Evolutionary conservation across 2,888 invertebrate genomes (phyloP).

Genomic region (Pachycephus smyrnensis): DNA sequence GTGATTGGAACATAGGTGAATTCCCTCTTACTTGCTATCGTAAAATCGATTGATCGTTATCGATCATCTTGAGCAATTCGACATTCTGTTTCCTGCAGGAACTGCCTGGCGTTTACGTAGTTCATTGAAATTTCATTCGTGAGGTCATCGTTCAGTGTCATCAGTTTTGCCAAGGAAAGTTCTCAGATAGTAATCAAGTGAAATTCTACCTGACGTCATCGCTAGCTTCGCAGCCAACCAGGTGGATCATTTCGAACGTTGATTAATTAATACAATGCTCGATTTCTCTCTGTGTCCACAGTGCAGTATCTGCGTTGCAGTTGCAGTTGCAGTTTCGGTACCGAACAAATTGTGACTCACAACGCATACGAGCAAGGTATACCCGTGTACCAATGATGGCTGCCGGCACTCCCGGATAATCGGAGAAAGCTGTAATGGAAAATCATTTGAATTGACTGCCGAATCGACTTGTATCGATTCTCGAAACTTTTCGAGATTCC

Average conservation of each 20-base stretch:
- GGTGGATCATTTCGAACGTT: neutral
- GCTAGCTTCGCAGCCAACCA: neutral
- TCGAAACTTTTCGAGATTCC: neutral
- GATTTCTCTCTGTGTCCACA: neutral
- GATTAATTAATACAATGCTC: constrained; percentile 7
- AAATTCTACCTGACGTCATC: constrained; percentile 4
- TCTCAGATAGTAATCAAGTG: neutral
- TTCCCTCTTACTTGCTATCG: neutral
- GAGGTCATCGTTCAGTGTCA: neutral
- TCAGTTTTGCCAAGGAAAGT: neutral
- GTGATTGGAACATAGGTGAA: neutral
- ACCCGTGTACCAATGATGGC: neutral
- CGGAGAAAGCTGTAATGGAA: constrained; percentile 31
- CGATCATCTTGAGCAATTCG: neutral
- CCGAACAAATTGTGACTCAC: neutral
- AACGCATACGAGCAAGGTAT: neutral
- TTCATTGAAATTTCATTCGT: neutral
- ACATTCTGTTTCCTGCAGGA: neutral
- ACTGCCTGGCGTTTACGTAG: neutral
- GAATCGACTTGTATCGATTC: neutral
- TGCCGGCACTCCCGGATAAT: constrained; percentile 17
- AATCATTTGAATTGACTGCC: neutral
- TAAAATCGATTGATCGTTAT: neutral
- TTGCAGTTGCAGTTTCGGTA: neutral
- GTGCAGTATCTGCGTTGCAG: neutral